A percentile compares a stretch with the other conserved stretches of the same genome.
Evolutionary conservation across 92 coral and sea anemone genomes (phyloP).

Genomic region (Epizoanthus rinbou): DNA sequence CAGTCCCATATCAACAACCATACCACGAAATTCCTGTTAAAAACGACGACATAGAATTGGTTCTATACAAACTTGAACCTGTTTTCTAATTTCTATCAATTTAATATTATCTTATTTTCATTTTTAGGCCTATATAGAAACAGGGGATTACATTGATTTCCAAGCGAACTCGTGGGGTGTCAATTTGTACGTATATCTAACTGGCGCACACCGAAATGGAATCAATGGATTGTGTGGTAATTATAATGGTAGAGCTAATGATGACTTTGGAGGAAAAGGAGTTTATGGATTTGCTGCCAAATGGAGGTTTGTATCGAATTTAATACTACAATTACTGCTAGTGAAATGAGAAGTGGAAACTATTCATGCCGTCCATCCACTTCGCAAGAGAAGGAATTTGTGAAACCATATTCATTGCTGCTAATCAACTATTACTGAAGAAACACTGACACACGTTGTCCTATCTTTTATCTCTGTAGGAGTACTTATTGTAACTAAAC

Average conservation of each 20-base stretch:
- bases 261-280: conserved; percentile 62
- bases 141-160: conserved; percentile 71
- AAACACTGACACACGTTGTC: too few relatives aligned
- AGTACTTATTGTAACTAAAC: not conserved
- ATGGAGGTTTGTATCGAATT: conserved; percentile 50
- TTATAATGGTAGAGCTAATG: conserved; percentile 65
- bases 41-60: too few relatives aligned
- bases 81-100: not conserved
- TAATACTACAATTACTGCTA: too few relatives aligned
- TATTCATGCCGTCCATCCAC: not conserved
- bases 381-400: not conserved
- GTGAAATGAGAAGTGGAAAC: not conserved
- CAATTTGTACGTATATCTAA: conserved; percentile 73
- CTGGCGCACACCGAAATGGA: conserved; percentile 55
- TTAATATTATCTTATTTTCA: not conserved
- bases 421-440: not conserved
- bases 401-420: not conserved
- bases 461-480: not conserved
- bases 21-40: too few relatives aligned
- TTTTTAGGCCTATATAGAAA: conserved; percentile 65
- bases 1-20: too few relatives aligned
- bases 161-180: conserved; percentile 64
- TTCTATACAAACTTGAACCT: too few relatives aligned
- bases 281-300: conserved; percentile 68
- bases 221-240: conserved; percentile 88